These are phyloP conservation scores for Australoheros facetus DNA, from an alignment of 2,797 vertebrate species.

Conservation along the genomic window DNA sequence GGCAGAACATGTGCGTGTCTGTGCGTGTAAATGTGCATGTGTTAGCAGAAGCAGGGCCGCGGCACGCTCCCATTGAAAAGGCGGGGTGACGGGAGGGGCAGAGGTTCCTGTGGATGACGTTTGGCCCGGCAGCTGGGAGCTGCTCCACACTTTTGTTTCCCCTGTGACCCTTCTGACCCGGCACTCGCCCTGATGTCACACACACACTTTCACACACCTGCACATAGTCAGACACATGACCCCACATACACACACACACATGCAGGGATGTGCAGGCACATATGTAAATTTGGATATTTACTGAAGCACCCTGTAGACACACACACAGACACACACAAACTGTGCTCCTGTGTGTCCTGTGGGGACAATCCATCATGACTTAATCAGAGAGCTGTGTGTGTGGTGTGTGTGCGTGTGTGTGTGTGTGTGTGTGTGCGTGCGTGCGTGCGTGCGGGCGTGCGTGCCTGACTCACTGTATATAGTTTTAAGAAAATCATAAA, in stretches of 20 bases:
- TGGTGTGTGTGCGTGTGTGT: constrained; percentile 14
- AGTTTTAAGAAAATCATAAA: not conserved
- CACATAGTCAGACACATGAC: constrained; percentile 38
- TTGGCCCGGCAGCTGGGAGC: constrained; percentile 80
- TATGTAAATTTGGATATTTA: constrained; percentile 36
- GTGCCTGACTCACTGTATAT: not conserved
- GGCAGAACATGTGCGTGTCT: constrained; percentile 19
- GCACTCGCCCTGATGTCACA: constrained; percentile 71
- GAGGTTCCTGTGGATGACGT: constrained; percentile 50
- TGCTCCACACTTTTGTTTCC: constrained; percentile 66
- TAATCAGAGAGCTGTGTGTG: constrained; percentile 57
- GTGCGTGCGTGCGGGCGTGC: not conserved
- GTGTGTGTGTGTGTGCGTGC: not conserved
- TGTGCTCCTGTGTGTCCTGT: constrained; percentile 8
- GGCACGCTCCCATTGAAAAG: constrained; percentile 69
- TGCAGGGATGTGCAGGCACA: not conserved
- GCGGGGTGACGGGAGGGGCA: constrained; percentile 5
- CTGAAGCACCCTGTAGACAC: constrained; percentile 12
- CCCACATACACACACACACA: constrained; percentile 23
- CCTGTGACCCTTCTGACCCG: constrained; percentile 66
- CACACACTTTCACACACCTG: constrained; percentile 49
- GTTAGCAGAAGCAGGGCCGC: constrained; percentile 53
- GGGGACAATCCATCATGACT: constrained; percentile 67
- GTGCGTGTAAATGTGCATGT: constrained; percentile 48
- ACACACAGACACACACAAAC: not conserved